Percentiles rank a stretch among this genome's conserved stretches.
phyloP scores from a whole-genome alignment of 2,888 invertebrate genomes.

The Agapostemon virescens region DNA sequence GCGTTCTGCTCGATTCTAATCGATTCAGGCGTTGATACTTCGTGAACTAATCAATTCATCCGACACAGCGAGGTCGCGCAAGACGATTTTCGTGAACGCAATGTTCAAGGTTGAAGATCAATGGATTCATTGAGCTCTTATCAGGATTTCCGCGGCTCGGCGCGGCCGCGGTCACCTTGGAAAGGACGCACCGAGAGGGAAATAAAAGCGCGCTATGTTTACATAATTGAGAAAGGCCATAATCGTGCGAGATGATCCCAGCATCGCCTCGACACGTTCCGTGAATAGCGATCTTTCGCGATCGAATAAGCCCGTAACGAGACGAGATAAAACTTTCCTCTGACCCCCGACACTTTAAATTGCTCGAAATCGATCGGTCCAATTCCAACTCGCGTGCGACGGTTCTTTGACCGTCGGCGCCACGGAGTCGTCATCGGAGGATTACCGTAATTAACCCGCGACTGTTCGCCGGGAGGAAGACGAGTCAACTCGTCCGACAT shows the following conservation, averaged over 20 bases:
- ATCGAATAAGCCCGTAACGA: not conserved
- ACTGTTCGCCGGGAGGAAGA: not conserved
- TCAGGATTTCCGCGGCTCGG: not conserved
- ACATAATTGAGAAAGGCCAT: conserved; percentile 27
- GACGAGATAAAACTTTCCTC: conserved; percentile 18
- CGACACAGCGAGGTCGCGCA: not conserved
- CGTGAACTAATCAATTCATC: not conserved
- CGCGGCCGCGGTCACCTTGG: not conserved
- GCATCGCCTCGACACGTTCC: not conserved
- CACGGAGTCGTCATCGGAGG: not conserved
- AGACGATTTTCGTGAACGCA: too few species aligned
- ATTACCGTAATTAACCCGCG: conserved; percentile 1
- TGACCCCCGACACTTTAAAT: not conserved
- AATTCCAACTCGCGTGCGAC: conserved; percentile 3
- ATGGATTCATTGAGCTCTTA: not conserved
- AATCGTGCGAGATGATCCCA: conserved; percentile 24
- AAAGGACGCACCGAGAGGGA: not conserved
- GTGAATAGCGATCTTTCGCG: conserved; percentile 57
- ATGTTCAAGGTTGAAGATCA: not conserved
- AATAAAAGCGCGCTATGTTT: not conserved
- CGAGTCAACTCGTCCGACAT: not conserved
- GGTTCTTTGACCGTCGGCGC: conserved; percentile 4
- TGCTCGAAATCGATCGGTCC: not conserved
- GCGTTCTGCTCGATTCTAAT: not conserved
- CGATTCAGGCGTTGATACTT: not conserved